Base-by-base conservation (phyloP, 2,888 invertebrate species). In the Parnassius smintheus region DNA sequence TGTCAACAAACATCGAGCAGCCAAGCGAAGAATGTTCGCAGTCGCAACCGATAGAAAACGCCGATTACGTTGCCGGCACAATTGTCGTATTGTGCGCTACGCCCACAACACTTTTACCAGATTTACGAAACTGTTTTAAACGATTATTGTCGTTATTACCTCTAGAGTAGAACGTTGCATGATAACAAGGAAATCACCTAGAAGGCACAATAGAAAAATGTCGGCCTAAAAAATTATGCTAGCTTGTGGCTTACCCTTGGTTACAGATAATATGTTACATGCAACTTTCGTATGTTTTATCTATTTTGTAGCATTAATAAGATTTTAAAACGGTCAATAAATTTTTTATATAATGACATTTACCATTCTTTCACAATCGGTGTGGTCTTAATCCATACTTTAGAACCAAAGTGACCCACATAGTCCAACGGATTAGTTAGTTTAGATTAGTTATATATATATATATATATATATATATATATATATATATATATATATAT, bases 1-100 rank as follows among this genome's bases (percentile, higher is more conserved):
- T 74, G 75, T 74, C 73, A 77, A 74, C 75, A 69, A 73, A 69
- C 70, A 72, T 70, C 62, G 74, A 68, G 78, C 87, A 88, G 76
- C 88, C 76, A 73, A 85, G 84, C 90, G 88, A 76, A 80, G 85
- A 86, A 81, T 84, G 82, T 82, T 83, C 75, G 86, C 82, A 81
- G 87, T 88, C 90, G 86, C 87, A 86, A 83, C 88, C 81, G 88
- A 90, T 91, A 89, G 89, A 90, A 91, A 91, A 87, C 86, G 75
- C 71, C 78, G 88, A 90, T 90, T 90, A 88, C 89, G 86, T 85
- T 70, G 83, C 70, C 72, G 75, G 77, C 71, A 61, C 72, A 82
- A 87, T 88, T 88, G 90, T 90, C 88, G 81, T 84, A 84, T 88
- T 88, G 84, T 86, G 72, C 77, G 71, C 78, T 76, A 82, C 86